phyloP scores from a whole-genome alignment of 2,888 invertebrate species.

The Drosophila atroscutellata region DNA sequence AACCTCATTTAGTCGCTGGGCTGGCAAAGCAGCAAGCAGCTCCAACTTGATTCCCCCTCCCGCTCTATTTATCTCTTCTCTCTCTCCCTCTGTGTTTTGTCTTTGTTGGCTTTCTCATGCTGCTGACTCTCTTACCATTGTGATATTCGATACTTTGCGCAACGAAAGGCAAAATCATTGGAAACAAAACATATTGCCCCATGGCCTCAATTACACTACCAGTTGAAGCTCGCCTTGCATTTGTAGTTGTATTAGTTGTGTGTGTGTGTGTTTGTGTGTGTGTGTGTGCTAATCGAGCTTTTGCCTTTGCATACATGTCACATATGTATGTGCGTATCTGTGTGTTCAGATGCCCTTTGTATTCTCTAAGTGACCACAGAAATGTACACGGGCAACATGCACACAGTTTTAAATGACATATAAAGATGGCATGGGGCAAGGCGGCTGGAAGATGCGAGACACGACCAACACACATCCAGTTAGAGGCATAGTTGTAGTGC shows the following conservation, averaged over 20 bases:
- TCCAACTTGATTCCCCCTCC: constrained; percentile 7
- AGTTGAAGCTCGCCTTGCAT: constrained; percentile 61
- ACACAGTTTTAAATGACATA: constrained; percentile 67
- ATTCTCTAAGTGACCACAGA: constrained; percentile 77
- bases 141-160: constrained; percentile 82
- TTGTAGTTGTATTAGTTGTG: constrained; percentile 26
- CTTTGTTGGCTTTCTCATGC: constrained; percentile 13
- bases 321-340: constrained; percentile 16
- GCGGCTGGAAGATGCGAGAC: not conserved
- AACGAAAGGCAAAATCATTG: constrained; percentile 81
- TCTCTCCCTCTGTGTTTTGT: not conserved
- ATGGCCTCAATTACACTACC: constrained; percentile 80
- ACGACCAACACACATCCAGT: constrained; percentile 18
- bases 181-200: constrained; percentile 81
- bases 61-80: not conserved
- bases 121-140: constrained; percentile 63
- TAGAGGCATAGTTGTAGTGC: constrained; percentile 4
- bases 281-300: constrained; percentile 74
- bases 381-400: constrained; percentile 75
- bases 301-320: constrained; percentile 45
- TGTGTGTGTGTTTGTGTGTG: constrained; percentile 61
- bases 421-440: not conserved
- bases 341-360: constrained; percentile 48
- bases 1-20: constrained; percentile 74
- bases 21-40: constrained; percentile 14